A percentile compares a stretch with the other conserved stretches of the same genome.
Conservation (phyloP, 1,140 invertebrate genomes). For the Triops cancriformis region DNA sequence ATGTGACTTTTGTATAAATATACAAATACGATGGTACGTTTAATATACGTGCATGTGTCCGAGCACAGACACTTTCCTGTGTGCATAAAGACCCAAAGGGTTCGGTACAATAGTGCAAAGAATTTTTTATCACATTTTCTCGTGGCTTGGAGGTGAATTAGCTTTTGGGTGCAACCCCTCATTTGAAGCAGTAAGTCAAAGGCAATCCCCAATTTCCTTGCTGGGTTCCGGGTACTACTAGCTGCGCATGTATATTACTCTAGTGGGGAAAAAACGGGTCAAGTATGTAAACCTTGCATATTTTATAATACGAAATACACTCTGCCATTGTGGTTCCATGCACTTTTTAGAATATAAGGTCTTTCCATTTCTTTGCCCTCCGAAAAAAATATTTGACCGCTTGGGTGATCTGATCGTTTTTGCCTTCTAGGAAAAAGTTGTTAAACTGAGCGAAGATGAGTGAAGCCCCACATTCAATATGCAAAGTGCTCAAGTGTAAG, state of each 20-base stretch:
- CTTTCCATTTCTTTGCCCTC: background rate
- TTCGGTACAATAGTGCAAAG: background rate
- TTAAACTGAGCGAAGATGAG: background rate
- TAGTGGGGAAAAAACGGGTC: background rate
- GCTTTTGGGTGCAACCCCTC: background rate
- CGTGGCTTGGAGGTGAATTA: background rate
- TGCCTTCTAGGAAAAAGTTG: background rate
- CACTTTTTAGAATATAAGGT: background rate
- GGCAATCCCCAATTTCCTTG: background rate
- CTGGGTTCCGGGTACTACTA: background rate
- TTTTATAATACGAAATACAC: background rate
- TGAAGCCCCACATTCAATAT: background rate
- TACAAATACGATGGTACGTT: too few species aligned
- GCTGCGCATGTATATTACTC: background rate
- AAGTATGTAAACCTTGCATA: background rate
- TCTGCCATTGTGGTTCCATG: background rate
- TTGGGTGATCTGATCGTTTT: background rate
- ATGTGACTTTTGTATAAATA: too few species aligned
- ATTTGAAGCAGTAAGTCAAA: background rate
- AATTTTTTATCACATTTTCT: background rate
- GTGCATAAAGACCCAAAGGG: too few species aligned
- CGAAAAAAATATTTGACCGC: background rate
- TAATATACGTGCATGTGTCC: too few species aligned
- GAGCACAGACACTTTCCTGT: too few species aligned
- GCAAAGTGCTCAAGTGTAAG: background rate